Conservation (phyloP, 2,888 invertebrate species). For the Drosophila buzzatii region DNA sequence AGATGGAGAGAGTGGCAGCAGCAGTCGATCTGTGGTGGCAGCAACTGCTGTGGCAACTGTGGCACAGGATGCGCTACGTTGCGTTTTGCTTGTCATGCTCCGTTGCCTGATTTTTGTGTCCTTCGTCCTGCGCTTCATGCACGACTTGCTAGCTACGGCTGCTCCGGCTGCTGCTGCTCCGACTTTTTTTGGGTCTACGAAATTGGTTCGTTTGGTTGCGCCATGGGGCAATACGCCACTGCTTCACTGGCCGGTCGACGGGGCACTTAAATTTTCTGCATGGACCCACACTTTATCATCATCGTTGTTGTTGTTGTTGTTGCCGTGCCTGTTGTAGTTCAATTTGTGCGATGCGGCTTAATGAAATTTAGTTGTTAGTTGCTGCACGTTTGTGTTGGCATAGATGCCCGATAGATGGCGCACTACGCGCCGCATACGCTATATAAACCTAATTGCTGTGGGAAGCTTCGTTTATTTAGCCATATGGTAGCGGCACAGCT, state of each 20-base stretch:
- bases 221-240: slow-evolving; percentile 30
- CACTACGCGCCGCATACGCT: slow-evolving; percentile 49
- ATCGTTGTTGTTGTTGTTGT: slow-evolving; percentile 10
- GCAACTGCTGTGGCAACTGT: slow-evolving; percentile 24
- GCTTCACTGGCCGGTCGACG: slow-evolving; percentile 36
- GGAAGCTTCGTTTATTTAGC: slow-evolving; percentile 19
- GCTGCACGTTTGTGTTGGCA: slow-evolving; percentile 71
- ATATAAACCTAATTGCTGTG: slow-evolving; percentile 47
- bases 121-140: slow-evolving; percentile 68
- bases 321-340: slow-evolving; percentile 66
- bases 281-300: slow-evolving; percentile 41
- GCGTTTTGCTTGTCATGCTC: slow-evolving; percentile 79
- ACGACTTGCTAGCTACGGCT: slow-evolving; percentile 64
- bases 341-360: slow-evolving; percentile 77
- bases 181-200: slow-evolving; percentile 51
- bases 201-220: slow-evolving; percentile 62
- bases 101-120: slow-evolving; percentile 75
- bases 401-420: slow-evolving; percentile 53
- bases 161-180: slow-evolving; percentile 26
- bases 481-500: slow-evolving; percentile 37
- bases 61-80: slow-evolving; percentile 79
- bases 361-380: slow-evolving; percentile 80
- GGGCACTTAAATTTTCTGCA: slow-evolving; percentile 76
- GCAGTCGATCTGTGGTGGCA: slow-evolving; percentile 41
- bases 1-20: slow-evolving; percentile 8